Base-by-base conservation (phyloP, 2,797 vertebrate species). In the Gorsachius magnificus region DNA sequence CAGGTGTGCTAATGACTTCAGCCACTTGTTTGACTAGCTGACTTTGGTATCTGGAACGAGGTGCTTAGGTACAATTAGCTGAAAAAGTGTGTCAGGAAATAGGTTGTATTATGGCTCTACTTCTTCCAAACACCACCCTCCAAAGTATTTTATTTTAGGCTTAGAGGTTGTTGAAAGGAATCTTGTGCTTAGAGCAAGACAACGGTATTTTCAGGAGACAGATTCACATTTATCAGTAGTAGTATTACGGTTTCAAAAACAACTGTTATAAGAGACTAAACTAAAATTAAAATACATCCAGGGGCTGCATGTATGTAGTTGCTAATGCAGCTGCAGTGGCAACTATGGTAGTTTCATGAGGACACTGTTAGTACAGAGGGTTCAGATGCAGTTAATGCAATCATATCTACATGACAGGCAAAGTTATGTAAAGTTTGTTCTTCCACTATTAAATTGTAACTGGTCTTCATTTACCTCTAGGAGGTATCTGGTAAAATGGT, bases 391-490 rank as follows among this genome's bases (percentile, higher is more conserved):
- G n/a, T 90, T 90, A 35, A 79, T 76, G 38, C 19, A 65, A 72
- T 58, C 0, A 0, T n/a, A 4, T 58, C 25, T 51, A 1, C 16
- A 4, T 41, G 51, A 26, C 22, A 60, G 38, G 36, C 50, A 10
- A 87, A 63, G 7, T 56, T 56, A 53, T 14, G 9, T 50, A 19
- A n/a, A n/a, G n/a, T 38, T 79, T 75, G 29, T 82, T 79, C 53
- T 92, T 82, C 22, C 6, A 16, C 33, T 87, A 38, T n/a, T 72
- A 63, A 68, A 46, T 70, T 66, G 41, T 31, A 82, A 51, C 45
- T 83, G 21, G 5, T 41, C 41, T 80, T 60, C 26, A 16, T 83
- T 87, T 88, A 65, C 36, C 8, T 75, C 25, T 22, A 35, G 33
- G 25, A 64, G 6, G 7, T 90, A 70, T 28, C 56, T 77, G 48